These are phyloP conservation scores for Phenganax marumi DNA, from an alignment of 92 coral and sea anemone species.

Conservation along the genomic window DNA sequence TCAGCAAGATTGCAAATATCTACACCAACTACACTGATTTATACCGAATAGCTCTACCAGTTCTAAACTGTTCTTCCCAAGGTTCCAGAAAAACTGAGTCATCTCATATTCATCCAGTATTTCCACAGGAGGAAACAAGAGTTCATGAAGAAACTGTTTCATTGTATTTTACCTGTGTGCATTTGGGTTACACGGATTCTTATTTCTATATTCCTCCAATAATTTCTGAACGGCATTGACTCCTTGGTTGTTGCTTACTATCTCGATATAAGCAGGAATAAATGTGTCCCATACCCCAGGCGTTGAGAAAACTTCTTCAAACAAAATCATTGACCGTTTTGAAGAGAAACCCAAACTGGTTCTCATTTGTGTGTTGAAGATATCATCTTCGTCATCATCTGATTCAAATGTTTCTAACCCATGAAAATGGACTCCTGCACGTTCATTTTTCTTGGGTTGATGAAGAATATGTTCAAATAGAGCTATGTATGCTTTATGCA, in stretches of 20 bases:
- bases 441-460: conserved; percentile 54
- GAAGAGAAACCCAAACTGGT: conserved; percentile 58
- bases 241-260: conserved; percentile 56
- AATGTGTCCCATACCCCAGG: conserved; percentile 86
- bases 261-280: conserved; percentile 65
- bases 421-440: background rate
- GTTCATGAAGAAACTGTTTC: background rate
- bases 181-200: conserved; percentile 81
- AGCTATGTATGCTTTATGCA: conserved; percentile 71
- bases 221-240: conserved; percentile 54
- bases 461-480: conserved; percentile 69
- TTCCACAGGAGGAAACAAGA: background rate
- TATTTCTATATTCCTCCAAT: conserved; percentile 67
- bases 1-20: background rate
- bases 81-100: background rate
- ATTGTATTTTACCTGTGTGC: conserved; percentile 69
- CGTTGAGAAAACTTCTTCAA: conserved; percentile 58
- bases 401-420: conserved; percentile 1
- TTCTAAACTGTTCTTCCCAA: too few relatives aligned
- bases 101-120: background rate
- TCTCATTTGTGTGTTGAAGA: conserved; percentile 31
- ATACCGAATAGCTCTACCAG: too few relatives aligned
- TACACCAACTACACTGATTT: background rate
- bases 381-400: background rate
- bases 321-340: conserved; percentile 62